phyloP scores from a whole-genome alignment of 2,113 vertebrate genomes.

The Indicator maculatus region DNA sequence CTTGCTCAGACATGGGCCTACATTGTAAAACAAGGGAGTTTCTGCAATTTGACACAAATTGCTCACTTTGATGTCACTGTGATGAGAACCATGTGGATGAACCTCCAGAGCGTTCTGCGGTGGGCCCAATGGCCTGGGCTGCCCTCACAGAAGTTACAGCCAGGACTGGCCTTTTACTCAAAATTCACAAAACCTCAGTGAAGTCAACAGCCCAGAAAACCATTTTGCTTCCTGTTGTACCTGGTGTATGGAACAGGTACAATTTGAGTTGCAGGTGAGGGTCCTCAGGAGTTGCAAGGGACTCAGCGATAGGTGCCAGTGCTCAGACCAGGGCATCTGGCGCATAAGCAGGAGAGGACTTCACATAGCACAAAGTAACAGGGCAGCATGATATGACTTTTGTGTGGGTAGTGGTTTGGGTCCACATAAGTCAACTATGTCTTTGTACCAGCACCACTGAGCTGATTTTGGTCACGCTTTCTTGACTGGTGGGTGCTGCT shows the following conservation, averaged over 20 bases:
- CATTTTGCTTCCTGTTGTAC: neutral
- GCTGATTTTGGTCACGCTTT: neutral
- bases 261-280: neutral
- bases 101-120: neutral
- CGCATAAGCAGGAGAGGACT: neutral
- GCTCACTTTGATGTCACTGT: neutral
- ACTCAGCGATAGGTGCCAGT: neutral
- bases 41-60: neutral
- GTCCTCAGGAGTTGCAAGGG: neutral
- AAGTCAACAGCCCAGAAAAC: neutral
- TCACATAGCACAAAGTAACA: rapidly evolving
- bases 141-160: neutral
- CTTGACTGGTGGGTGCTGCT: neutral
- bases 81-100: neutral
- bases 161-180: neutral
- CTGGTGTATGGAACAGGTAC: neutral
- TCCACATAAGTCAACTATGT: neutral
- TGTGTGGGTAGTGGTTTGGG: too few species aligned
- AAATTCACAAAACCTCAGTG: neutral
- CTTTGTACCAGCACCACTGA: neutral
- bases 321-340: neutral
- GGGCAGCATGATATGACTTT: neutral
- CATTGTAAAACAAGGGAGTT: neutral
- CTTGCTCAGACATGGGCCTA: neutral
- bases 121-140: neutral